phyloP scores from a whole-genome alignment of 2,888 invertebrate genomes.

The Eristalinus aeneus region DNA sequence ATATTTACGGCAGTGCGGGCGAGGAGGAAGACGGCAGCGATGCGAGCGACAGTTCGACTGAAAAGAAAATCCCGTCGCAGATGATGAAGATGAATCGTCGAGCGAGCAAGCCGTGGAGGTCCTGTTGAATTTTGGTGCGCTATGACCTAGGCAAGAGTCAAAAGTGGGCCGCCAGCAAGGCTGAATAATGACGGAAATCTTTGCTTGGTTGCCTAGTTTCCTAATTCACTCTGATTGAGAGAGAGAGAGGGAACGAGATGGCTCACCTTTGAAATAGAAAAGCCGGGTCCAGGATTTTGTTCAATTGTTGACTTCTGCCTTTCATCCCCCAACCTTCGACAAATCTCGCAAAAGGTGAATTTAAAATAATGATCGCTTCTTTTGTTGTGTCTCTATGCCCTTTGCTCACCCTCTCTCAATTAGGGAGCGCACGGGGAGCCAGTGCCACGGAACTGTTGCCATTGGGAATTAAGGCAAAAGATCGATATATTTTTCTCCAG shows the following conservation, averaged over 20 bases:
- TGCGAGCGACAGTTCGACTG: slow-evolving; percentile 7
- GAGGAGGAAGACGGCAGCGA: not conserved
- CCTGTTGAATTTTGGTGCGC: slow-evolving; percentile 47
- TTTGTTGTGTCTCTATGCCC: slow-evolving; percentile 8
- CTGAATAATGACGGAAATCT: slow-evolving; percentile 52
- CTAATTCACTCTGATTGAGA: slow-evolving; percentile 7
- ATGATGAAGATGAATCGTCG: slow-evolving; percentile 68
- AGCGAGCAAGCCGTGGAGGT: slow-evolving; percentile 18
- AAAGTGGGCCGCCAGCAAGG: not conserved
- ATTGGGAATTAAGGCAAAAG: slow-evolving; percentile 5
- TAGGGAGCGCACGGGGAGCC: not conserved
- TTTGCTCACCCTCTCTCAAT: not conserved
- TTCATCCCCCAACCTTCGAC: not conserved
- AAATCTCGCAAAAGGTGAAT: slow-evolving; percentile 25
- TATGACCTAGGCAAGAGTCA: slow-evolving; percentile 35
- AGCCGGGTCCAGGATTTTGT: slow-evolving; percentile 17
- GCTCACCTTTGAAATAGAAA: slow-evolving; percentile 9
- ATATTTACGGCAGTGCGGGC: slow-evolving; percentile 19
- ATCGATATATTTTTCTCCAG: slow-evolving; percentile 29
- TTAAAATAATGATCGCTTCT: slow-evolving; percentile 53
- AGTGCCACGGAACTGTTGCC: not conserved
- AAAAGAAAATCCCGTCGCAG: slow-evolving; percentile 28
- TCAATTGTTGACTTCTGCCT: slow-evolving; percentile 61
- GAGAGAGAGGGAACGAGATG: not conserved
- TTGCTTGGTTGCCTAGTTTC: slow-evolving; percentile 25